phyloP scores from a whole-genome alignment of 2,888 invertebrate species.

The Stratiomys singularior region DNA sequence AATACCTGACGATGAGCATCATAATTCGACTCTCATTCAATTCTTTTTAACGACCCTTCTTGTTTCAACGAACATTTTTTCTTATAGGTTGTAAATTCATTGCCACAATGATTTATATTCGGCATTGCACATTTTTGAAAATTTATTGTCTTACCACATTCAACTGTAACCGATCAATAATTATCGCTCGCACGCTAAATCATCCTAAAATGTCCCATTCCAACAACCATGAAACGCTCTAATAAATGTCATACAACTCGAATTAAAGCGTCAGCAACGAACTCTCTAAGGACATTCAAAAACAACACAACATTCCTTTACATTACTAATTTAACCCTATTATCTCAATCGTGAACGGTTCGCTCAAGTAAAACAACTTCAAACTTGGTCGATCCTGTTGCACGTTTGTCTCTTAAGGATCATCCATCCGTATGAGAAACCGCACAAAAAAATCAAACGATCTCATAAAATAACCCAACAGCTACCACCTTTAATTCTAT shows the following conservation, averaged over 20 bases:
- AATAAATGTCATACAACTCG: constrained; percentile 38
- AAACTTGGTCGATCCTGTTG: too few species aligned
- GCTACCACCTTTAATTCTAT: not conserved
- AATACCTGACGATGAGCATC: too few species aligned
- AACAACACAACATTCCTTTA: constrained; percentile 23
- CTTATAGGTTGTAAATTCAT: too few species aligned
- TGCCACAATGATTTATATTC: not conserved
- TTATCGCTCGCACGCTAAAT: constrained; percentile 25
- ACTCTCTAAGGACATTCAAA: not conserved
- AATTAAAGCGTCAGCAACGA: not conserved
- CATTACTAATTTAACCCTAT: constrained; percentile 36
- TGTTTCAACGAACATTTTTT: too few species aligned
- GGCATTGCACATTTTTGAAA: not conserved
- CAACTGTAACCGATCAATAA: constrained; percentile 37
- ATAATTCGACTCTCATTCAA: too few species aligned
- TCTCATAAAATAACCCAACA: not conserved
- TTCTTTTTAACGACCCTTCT: too few species aligned
- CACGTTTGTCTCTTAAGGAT: too few species aligned
- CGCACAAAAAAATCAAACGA: constrained; percentile 18
- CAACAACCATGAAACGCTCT: constrained; percentile 21
- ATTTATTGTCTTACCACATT: constrained; percentile 39
- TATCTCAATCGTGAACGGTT: not conserved
- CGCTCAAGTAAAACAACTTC: not conserved
- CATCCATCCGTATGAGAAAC: not conserved
- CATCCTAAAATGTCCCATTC: not conserved